A percentile compares a stretch with the other conserved stretches of the same genome.
phyloP scores from a whole-genome alignment of 2,888 invertebrate genomes.

The Norana najaformis region DNA sequence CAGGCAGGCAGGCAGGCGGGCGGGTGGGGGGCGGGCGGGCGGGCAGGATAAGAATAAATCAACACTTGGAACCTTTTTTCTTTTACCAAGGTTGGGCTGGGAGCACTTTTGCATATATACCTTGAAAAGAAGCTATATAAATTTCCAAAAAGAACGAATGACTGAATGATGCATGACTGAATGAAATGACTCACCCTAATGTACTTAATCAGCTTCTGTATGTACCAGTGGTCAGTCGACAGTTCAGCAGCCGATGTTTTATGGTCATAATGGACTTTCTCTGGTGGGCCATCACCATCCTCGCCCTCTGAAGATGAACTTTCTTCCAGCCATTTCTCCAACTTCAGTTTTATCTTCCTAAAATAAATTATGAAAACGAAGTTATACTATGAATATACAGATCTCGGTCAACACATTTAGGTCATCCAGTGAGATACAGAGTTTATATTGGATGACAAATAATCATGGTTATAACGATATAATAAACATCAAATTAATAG shows the following conservation, averaged over 20 bases:
- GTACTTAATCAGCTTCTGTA: slow-evolving; percentile 25
- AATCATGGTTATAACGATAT: not conserved
- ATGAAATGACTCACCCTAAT: slow-evolving; percentile 3
- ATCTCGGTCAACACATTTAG: not conserved
- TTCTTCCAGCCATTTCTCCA: slow-evolving; percentile 31
- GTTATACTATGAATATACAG: not conserved
- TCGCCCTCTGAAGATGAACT: slow-evolving; percentile 25
- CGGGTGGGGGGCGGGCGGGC: not conserved
- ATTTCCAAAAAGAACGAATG: not conserved
- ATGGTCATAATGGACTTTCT: slow-evolving; percentile 7
- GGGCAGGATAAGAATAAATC: not conserved
- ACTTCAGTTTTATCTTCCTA: slow-evolving; percentile 9
- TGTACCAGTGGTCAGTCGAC: slow-evolving; percentile 21
- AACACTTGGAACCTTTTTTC: not conserved
- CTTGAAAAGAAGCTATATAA: not conserved
- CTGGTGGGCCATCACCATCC: slow-evolving; percentile 25
- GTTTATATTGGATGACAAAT: not conserved
- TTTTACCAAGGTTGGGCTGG: not conserved
- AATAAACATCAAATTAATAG: not conserved
- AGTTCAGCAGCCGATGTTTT: not conserved
- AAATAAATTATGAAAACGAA: not conserved
- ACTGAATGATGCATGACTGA: not conserved
- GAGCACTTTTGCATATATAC: not conserved
- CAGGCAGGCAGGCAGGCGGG: not conserved
- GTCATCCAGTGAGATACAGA: not conserved